Evolutionary conservation across 2,888 invertebrate genomes (phyloP), one percentile per base, ranked within the genome.

Genomic region (Idaea straminata): DNA sequence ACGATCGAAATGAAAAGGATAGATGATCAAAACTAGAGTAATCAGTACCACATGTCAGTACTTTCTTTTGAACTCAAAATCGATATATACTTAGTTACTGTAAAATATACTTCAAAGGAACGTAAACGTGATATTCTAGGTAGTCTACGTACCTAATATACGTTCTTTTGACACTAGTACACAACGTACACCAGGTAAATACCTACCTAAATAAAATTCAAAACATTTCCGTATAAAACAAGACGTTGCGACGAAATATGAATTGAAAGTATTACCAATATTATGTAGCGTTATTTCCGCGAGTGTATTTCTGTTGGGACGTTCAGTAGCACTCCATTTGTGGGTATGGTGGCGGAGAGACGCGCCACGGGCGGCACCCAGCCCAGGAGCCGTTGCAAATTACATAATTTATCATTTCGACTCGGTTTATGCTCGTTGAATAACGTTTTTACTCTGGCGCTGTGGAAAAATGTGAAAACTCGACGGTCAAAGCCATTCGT

Each of bases 341-440:
- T 68, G 77, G 72, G 69, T 72, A 73, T 74, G 76, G 70, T 68
- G 69, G 69, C 74, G 75, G 72, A 69, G 72, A 71, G 66, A 25
- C 25, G 25, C 25, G 25, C 2, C 25, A 25, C 25, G 25, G 25
- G 25, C 3, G 47, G 47, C 47, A 47, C 47, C 74, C 69, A 71
- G 72, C 66, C 69, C 67, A 76, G 72, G 73, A 80, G 78, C 78
- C 75, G 77, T 81, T 81, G 81, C 82, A 86, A 86, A 87, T 87
- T 84, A 84, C 81, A 80, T 84, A 83, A 87, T 86, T 86, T 87
- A 86, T 87, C 86, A 85, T 80, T 80, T 79, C 78, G 79, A 78
- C 79, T 77, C 75, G 75, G 75, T 77, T 77, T 80, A 77, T 79
- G 81, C 76, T 77, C 76, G 77, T 76, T 80, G 81, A 81, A 79